A percentile compares a stretch with the other conserved stretches of the same genome.
Evolutionary conservation across 2,113 vertebrate species (phyloP).

Genomic region (Apaloderma vittatum): DNA sequence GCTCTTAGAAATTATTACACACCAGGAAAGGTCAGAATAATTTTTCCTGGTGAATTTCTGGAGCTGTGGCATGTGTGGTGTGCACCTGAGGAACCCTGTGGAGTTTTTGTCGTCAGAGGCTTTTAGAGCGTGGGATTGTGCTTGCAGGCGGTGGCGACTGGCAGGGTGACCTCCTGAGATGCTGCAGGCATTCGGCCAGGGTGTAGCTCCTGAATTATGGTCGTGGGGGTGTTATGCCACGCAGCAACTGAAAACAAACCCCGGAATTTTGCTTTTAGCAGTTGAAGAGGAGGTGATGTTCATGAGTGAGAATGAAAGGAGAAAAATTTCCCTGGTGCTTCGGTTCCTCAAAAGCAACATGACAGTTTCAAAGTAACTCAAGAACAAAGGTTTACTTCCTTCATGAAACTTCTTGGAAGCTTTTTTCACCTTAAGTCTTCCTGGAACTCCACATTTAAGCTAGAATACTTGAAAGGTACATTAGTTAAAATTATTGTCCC

Average conservation of each 20-base stretch:
- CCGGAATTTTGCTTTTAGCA: background rate
- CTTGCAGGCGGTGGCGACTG: background rate
- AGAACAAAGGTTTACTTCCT: background rate
- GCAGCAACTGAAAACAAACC: fast-evolving
- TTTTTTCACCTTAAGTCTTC: background rate
- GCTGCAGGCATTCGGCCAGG: background rate
- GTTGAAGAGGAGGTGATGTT: background rate
- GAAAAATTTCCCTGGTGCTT: background rate
- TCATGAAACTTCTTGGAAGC: background rate
- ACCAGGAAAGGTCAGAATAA: background rate
- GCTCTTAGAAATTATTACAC: background rate
- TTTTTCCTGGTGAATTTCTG: background rate
- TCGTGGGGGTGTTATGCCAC: fast-evolving
- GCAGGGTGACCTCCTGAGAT: fast-evolving
- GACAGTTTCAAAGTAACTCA: background rate
- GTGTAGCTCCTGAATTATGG: background rate
- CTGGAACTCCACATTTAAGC: background rate
- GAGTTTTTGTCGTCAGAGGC: background rate
- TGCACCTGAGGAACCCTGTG: background rate
- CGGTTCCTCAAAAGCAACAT: background rate
- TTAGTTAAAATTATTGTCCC: too few species aligned
- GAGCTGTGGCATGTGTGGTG: fast-evolving
- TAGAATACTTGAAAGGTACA: background rate
- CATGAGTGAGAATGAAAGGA: fast-evolving
- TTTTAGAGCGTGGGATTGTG: fast-evolving